Base-by-base conservation (phyloP, 2,888 invertebrate species). In the Adelphocoris suturalis region DNA sequence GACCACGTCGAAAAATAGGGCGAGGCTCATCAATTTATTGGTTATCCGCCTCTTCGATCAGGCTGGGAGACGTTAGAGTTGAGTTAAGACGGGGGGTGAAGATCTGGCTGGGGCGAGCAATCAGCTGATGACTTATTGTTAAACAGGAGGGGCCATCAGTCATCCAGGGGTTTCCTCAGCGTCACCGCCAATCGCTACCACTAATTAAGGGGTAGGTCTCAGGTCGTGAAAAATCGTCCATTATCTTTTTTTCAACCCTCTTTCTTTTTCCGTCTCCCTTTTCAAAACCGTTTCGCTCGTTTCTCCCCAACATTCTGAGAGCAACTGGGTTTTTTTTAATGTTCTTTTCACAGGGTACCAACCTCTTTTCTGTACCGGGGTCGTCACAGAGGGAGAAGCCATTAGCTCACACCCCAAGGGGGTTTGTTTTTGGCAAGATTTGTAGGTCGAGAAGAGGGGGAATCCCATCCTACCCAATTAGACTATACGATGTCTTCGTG, bases 201-300 rank as follows among this genome's bases (percentile, higher is more conserved):
- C 91, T 91, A 91, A 91, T 91, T 91, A 91, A 91, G 91, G 90
- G 90, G 68, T 68, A 89, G 90, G 61, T 78, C 90, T 81, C 91
- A 84, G 84, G 55, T 89, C 82, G 89, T 91, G 90, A 91, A 91
- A 91, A 91, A 91, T 91, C 90, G 90, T 90, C 91, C 90, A 90
- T 91, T 91, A 90, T 88, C 86, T 61, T 85, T 75, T 86, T 75
- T 75, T 46, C 27, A 27, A 14, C 86, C 46, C 46, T 14, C 28
- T 19, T n/a, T 78, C 19, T 78, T 47, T 90, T 90, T 86, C 86
- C 86, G 52, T 76, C 78, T 89, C 48, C 76, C 88, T 76, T 19
- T 48, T 57, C 27, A 46, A 46, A 80, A 47, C 80, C 46, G 80
- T 48, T 47, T 80, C 80, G 47, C 48, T 80, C 80, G 80, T 80